A percentile compares a stretch with the other conserved stretches of the same genome.
Evolutionary conservation across 2,113 vertebrate genomes (phyloP).

Genomic region (Leptosomus discolor): DNA sequence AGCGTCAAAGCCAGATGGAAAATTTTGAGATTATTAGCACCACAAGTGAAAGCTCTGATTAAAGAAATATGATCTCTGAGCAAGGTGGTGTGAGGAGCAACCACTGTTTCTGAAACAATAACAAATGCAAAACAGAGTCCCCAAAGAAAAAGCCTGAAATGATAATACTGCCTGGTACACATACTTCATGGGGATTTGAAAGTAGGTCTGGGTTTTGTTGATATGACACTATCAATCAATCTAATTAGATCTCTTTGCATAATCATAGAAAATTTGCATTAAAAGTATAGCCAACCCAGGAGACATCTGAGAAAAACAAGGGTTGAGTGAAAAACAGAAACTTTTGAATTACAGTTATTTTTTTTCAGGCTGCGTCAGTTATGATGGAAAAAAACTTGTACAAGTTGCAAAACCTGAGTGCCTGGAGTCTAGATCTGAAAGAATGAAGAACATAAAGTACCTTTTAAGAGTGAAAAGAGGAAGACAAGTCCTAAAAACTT

Average conservation of each 20-base stretch:
- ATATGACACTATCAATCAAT: slow-evolving; percentile 38
- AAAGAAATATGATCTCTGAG: neutral
- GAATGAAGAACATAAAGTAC: neutral
- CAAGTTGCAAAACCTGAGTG: neutral
- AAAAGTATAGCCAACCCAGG: neutral
- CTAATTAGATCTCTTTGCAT: slow-evolving; percentile 53
- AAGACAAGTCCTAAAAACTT: neutral
- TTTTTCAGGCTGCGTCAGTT: neutral
- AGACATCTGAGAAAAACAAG: neutral
- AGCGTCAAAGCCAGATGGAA: neutral
- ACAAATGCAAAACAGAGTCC: neutral
- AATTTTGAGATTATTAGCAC: neutral
- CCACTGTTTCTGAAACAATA: neutral
- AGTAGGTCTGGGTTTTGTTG: neutral
- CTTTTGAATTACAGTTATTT: neutral
- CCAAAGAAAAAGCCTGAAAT: neutral
- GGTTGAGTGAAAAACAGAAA: neutral
- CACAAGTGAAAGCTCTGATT: neutral
- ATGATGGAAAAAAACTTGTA: neutral
- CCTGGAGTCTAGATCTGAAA: neutral
- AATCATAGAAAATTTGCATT: slow-evolving; percentile 26
- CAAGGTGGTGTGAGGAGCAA: neutral
- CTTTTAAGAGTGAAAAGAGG: neutral
- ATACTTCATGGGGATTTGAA: neutral
- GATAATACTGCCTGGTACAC: neutral